Conservation (phyloP, 2,113 vertebrate species). For the Sigmodon hispidus region DNA sequence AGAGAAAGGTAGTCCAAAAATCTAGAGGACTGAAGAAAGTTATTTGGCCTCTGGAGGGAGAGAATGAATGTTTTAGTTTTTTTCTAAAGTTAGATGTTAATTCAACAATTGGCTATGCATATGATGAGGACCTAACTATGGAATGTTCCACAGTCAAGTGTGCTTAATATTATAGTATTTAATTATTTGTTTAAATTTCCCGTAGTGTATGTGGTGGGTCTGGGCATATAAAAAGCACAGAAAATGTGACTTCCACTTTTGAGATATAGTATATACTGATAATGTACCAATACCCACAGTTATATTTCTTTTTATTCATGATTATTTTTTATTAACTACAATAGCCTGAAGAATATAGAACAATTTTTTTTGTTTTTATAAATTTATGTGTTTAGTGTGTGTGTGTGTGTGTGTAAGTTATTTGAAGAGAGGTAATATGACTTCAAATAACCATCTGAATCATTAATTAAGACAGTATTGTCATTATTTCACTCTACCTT, state of each 20-base stretch:
- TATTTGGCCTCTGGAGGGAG: not conserved
- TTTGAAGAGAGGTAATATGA: not conserved
- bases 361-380: not conserved
- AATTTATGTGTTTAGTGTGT: not conserved
- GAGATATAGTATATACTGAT: not conserved
- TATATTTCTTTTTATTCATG: not conserved
- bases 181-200: not conserved
- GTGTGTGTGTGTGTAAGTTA: not conserved
- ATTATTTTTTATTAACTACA: not conserved
- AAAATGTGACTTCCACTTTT: not conserved
- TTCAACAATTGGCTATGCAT: not conserved
- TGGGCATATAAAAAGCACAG: not conserved
- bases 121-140: not conserved
- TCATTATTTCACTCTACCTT: not conserved
- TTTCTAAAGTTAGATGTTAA: conserved; percentile 8
- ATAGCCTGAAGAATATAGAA: not conserved
- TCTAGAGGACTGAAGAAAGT: not conserved
- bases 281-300: not conserved
- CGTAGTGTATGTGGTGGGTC: not conserved
- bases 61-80: not conserved
- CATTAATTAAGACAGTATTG: not conserved
- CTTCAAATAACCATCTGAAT: not conserved
- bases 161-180: not conserved
- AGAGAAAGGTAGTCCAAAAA: not conserved
- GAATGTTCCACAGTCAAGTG: not conserved